A percentile compares a stretch with the other conserved stretches of the same genome.
Conservation (phyloP, 2,797 vertebrate genomes). For the Acanthis flammea region DNA sequence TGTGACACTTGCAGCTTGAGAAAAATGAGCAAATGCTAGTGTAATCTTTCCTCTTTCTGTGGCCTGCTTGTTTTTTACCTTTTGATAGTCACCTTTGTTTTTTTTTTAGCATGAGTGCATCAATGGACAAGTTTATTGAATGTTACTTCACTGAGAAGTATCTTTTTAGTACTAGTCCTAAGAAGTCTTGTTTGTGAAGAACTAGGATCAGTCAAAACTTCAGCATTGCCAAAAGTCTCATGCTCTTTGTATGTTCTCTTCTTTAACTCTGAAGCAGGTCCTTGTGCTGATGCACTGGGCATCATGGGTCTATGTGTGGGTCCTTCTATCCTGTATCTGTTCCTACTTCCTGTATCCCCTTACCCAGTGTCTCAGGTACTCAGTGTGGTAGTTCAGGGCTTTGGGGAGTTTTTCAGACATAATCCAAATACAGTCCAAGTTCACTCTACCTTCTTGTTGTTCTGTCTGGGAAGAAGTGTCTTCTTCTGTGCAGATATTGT, state of each 20-base stretch:
- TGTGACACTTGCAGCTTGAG: not conserved
- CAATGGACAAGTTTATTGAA: fast-evolving
- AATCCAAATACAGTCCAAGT: not conserved
- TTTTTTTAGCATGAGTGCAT: not conserved
- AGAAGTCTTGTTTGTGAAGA: not conserved
- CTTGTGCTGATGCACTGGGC: not conserved
- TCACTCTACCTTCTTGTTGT: not conserved
- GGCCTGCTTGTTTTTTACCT: not conserved
- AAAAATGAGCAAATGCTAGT: not conserved
- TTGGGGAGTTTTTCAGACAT: not conserved
- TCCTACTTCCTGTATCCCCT: not conserved
- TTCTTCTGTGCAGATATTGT: fast-evolving
- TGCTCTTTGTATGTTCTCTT: not conserved
- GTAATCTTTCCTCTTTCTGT: not conserved
- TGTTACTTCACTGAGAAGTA: not conserved
- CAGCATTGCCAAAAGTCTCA: not conserved
- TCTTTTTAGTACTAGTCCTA: not conserved
- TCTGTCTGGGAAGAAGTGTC: not conserved
- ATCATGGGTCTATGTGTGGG: not conserved
- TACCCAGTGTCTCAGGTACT: not conserved
- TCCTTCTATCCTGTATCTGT: not conserved
- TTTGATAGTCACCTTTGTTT: not conserved
- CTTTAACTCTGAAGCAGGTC: not conserved
- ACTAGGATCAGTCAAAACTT: not conserved
- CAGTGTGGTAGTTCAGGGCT: not conserved